Conservation (phyloP, 1,140 invertebrate genomes). For the Drosophila ogumai region DNA sequence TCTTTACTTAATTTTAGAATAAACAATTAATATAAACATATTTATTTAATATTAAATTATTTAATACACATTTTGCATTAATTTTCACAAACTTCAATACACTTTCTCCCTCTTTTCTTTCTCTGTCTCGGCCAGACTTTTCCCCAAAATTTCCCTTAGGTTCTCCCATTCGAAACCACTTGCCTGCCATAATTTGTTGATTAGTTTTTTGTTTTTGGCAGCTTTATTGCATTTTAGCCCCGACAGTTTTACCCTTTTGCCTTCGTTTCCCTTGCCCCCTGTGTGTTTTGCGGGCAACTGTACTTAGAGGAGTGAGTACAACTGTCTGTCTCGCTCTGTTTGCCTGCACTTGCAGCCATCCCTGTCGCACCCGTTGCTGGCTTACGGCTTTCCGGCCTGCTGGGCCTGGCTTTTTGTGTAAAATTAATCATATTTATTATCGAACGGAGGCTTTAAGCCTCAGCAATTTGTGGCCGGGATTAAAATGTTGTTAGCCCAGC, state of each 20-base stretch:
- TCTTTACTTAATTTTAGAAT: background rate
- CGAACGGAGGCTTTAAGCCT: constrained; percentile 54
- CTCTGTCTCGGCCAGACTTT: background rate
- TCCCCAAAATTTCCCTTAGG: background rate
- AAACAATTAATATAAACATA: background rate
- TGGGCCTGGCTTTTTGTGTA: constrained; percentile 34
- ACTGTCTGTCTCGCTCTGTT: constrained; percentile 3
- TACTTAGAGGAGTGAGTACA: constrained; percentile 16
- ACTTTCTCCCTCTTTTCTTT: background rate
- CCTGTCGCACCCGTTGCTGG: background rate
- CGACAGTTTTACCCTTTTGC: constrained; percentile 15
- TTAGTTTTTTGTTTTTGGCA: constrained; percentile 46
- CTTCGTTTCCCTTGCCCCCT: too few relatives aligned
- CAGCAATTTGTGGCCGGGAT: constrained; percentile 71
- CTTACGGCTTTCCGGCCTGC: constrained; percentile 23
- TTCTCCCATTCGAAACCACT: constrained; percentile 16
- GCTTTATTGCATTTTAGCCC: constrained; percentile 45
- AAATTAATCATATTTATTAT: constrained; percentile 79
- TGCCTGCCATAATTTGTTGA: constrained; percentile 58
- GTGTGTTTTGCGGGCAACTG: constrained; percentile 48
- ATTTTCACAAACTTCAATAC: background rate
- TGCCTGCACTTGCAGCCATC: background rate
- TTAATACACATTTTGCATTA: background rate
- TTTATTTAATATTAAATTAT: background rate
- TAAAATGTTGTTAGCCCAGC: constrained; percentile 66